Evolutionary conservation across 2,888 invertebrate genomes (phyloP), one percentile per base, ranked within the genome.

Genomic region (Agrypnus murinus): DNA sequence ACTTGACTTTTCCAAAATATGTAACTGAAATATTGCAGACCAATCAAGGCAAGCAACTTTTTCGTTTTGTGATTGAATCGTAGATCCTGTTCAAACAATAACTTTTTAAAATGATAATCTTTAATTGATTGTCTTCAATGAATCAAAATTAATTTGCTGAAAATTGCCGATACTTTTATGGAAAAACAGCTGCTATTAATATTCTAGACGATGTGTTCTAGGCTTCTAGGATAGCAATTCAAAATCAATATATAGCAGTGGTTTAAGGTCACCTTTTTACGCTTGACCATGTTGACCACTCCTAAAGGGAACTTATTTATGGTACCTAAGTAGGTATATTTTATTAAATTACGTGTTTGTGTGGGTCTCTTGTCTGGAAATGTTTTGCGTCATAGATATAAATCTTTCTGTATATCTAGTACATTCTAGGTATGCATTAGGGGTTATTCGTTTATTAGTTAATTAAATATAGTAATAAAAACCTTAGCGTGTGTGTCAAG

Each of bases 21-120:
- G 25, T 50, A 31, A 31, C 12, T 14, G 31, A 25, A 31, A n/a
- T 10, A 31, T 31, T 31, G 19, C 31, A n/a, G 5, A 25, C n/a
- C 31, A 3, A 25, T 25, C 17, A 55, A 55, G 55, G 55, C 38
- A 55, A 55, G 10, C 55, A 9, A 55, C 55, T 55, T 38, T 34
- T 40, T 55, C 36, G 3, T 32, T 36, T 32, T 36, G 1, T 14
- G 2, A 9, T 6, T 17, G n/a, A 36, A 36, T 36, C 7, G 3
- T 7, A 17, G 1, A 55, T 55, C 38, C 36, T 50, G 50, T 50
- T 32, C 7, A 12, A n/a, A 12, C 25, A n/a, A n/a, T 50, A 31
- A 25, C 25, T 25, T 25, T 25, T 25, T 25, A 25, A 25, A 25
- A 25, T 25, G 2, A 25, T 3, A 25, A 25, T 25, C 5, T 25